A percentile compares a stretch with the other conserved stretches of the same genome.
phyloP scores from a whole-genome alignment of 2,888 invertebrate genomes.

The Oasisia sp. region DNA sequence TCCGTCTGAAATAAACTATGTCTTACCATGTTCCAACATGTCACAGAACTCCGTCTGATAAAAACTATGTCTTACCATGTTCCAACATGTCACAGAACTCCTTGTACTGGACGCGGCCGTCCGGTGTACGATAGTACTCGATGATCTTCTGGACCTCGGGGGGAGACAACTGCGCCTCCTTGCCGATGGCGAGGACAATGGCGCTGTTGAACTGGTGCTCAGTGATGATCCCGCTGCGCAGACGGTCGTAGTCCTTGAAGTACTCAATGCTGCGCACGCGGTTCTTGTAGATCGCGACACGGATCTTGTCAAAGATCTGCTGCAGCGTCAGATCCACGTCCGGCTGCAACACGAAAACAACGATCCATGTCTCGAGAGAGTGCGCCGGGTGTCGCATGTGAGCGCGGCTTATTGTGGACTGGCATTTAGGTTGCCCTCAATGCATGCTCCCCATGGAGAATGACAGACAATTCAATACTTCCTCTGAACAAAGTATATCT shows the following conservation, averaged over 20 bases:
- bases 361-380: not conserved
- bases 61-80: constrained; percentile 53
- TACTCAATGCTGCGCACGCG: constrained; percentile 64
- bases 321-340: constrained; percentile 58
- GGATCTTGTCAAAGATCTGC: constrained; percentile 62
- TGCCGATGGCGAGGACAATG: constrained; percentile 61
- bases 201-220: constrained; percentile 66
- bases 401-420: too few species aligned
- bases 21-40: constrained; percentile 64
- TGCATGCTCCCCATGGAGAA: too few species aligned
- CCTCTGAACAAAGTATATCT: too few species aligned
- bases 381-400: too few species aligned
- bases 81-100: constrained; percentile 65
- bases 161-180: constrained; percentile 62
- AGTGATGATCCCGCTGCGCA: constrained; percentile 62
- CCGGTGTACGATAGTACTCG: constrained; percentile 60
- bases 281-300: constrained; percentile 62
- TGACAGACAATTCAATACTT: too few species aligned
- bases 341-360: constrained; percentile 43
- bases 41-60: constrained; percentile 60
- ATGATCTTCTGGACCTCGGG: constrained; percentile 62
- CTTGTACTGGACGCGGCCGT: constrained; percentile 62
- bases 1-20: constrained; percentile 40
- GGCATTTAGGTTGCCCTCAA: too few species aligned
- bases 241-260: constrained; percentile 63